Evolutionary conservation across 2,888 invertebrate species (phyloP), one percentile per base, ranked within the genome.

Genomic region (Lasioglossum lativentre): DNA sequence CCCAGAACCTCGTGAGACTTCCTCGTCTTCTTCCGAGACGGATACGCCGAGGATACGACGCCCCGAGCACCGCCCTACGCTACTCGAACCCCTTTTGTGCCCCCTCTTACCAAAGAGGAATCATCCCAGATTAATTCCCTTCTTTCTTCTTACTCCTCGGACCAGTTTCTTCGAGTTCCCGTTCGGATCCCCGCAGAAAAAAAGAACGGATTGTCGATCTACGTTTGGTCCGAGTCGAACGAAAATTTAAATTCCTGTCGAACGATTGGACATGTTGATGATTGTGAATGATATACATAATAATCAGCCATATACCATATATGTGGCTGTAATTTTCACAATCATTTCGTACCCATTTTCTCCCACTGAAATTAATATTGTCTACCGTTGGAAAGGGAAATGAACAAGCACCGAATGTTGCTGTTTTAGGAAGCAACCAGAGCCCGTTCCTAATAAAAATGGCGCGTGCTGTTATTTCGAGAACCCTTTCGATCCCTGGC

Each of bases 1-100:
- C 47, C 81, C 34, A 38, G 5, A 40, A 78, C 38, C 83, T 80
- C 80, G 75, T 71, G 70, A 86, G 82, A 89, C 78, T 84, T 83
- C 68, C 23, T 63, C 63, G 27, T 63, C 80, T 82, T 83, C 86
- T 79, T 79, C 47, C 40, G 40, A 68, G 59, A 38, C 68, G 27
- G 30, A 56, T 40, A 38, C 56, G n/a, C 56, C 40, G 45, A 16
- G 40, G 74, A 30, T n/a, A 68, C 73, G 68, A 74, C 75, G 74
- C 40, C 82, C 27, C 71, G 45, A 81, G 66, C 27, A 34, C 38
- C 73, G 45, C 75, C 66, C 30, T 81, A n/a, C 42, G 66, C 40
- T 47, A 74, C 56, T 45, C 63, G 40, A 40, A 68, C 19, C 75
- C 68, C 30, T 59, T 71, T 63, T 45, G 59, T 56, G 40, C 38